Evolutionary conservation across 2,797 vertebrate species (phyloP).

Genomic region (Ctenochaetus hawaiiensis): DNA sequence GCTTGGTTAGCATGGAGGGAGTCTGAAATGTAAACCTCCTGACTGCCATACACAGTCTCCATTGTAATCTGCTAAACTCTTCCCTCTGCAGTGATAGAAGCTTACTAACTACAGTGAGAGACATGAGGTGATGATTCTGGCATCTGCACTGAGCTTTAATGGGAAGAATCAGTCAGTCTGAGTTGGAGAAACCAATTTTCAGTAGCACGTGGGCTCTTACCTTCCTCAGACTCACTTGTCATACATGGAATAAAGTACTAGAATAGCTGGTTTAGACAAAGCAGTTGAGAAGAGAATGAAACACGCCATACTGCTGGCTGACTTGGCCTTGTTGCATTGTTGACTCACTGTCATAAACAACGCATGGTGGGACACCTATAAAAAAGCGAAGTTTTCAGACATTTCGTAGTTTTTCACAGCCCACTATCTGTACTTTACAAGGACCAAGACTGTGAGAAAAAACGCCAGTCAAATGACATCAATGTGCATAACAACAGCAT

Average conservation of each 20-base stretch:
- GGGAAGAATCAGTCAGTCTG: constrained; percentile 32
- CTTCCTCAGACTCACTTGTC: constrained; percentile 18
- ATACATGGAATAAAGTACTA: constrained; percentile 18
- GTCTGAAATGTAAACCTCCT: constrained; percentile 58
- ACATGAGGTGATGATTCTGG: constrained; percentile 30
- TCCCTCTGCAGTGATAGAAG: constrained; percentile 55
- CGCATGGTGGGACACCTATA: constrained; percentile 43
- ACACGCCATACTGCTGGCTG: constrained; percentile 22
- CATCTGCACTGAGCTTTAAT: constrained; percentile 26
- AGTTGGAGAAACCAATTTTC: constrained; percentile 17
- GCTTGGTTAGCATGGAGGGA: constrained; percentile 60
- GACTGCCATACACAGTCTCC: constrained; percentile 62
- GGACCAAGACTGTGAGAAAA: constrained; percentile 45
- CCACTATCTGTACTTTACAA: constrained; percentile 62
- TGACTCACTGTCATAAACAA: constrained; percentile 63
- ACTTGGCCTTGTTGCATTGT: constrained; percentile 28
- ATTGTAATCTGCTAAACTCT: constrained; percentile 63
- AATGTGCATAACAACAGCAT: constrained; percentile 53
- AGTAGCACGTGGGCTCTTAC: constrained; percentile 26
- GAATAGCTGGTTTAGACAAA: constrained; percentile 17
- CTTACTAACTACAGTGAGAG: constrained; percentile 44
- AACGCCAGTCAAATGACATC: constrained; percentile 63
- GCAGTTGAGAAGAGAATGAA: constrained; percentile 32
- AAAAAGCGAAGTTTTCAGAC: constrained; percentile 59
- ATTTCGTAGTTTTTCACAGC: constrained; percentile 51